These are phyloP conservation scores for Sarcophilus harrisii DNA, from an alignment of 2,797 vertebrate genomes.

Conservation along the genomic window DNA sequence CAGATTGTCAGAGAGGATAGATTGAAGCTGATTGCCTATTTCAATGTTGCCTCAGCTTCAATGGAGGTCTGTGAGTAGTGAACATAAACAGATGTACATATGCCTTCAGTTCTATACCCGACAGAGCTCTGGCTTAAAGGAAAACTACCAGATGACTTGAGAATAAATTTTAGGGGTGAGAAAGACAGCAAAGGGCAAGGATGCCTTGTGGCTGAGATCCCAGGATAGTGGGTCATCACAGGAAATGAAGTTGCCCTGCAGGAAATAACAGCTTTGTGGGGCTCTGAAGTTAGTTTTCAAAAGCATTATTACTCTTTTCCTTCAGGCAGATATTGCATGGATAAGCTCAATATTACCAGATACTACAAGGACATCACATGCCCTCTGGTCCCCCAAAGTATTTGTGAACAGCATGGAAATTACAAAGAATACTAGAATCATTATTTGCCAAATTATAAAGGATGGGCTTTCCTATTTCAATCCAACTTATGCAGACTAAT, in stretches of 20 bases:
- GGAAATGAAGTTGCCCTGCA: neutral
- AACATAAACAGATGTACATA: neutral
- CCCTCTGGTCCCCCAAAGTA: conserved; percentile 2
- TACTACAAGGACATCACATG: conserved; percentile 22
- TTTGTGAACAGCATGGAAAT: neutral
- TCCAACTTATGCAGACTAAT: neutral
- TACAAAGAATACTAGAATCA: neutral
- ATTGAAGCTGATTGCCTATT: neutral
- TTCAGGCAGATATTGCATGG: conserved; percentile 25
- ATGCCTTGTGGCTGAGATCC: neutral
- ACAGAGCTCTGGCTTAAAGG: neutral
- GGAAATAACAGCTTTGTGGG: conserved; percentile 21
- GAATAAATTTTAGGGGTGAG: neutral
- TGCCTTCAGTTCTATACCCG: neutral
- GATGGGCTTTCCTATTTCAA: neutral
- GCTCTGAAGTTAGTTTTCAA: conserved; percentile 12
- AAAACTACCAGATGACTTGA: neutral
- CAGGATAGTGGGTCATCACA: neutral
- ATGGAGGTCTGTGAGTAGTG: neutral
- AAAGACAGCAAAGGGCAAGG: conserved; percentile 16
- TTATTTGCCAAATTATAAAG: neutral
- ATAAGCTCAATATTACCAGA: conserved; percentile 16
- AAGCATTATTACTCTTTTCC: conserved; percentile 34
- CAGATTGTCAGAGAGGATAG: neutral
- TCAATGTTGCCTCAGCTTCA: neutral